Percentiles rank a stretch among this genome's conserved stretches.
These are phyloP conservation scores for Fukomys damarensis DNA, from an alignment of 2,113 vertebrate species.

Conservation along the genomic window DNA sequence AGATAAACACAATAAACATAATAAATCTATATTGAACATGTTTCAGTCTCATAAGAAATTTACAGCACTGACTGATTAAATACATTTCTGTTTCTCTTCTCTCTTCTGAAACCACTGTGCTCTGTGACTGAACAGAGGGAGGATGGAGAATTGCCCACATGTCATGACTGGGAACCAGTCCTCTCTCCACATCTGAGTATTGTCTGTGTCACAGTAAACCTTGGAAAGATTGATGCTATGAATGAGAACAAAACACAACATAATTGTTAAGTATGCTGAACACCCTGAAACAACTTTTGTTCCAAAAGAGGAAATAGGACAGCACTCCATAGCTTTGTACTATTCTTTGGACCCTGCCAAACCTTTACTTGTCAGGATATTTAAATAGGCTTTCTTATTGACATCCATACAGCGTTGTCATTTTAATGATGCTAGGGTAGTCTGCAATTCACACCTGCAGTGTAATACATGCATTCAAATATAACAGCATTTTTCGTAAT, in stretches of 20 bases:
- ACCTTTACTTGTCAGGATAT: slow-evolving; percentile 45
- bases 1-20: neutral
- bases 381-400: slow-evolving; percentile 69
- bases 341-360: slow-evolving; percentile 47
- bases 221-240: neutral
- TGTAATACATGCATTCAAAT: slow-evolving; percentile 76
- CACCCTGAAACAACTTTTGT: neutral
- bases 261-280: neutral
- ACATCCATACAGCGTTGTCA: slow-evolving; percentile 44
- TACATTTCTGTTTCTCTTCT: neutral
- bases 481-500: slow-evolving; percentile 77
- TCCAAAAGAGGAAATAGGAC: neutral
- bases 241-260: neutral
- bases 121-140: neutral
- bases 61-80: neutral
- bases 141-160: too few relatives aligned
- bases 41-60: neutral
- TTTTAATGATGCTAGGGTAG: slow-evolving; percentile 58
- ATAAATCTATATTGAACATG: neutral
- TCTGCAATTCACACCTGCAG: slow-evolving; percentile 60
- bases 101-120: neutral
- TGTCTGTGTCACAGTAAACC: neutral
- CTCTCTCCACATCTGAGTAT: neutral
- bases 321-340: slow-evolving; percentile 50
- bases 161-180: neutral